These are phyloP conservation scores for Collichthys lucidus DNA, from an alignment of 2,113 vertebrate genomes.

Conservation along the genomic window DNA sequence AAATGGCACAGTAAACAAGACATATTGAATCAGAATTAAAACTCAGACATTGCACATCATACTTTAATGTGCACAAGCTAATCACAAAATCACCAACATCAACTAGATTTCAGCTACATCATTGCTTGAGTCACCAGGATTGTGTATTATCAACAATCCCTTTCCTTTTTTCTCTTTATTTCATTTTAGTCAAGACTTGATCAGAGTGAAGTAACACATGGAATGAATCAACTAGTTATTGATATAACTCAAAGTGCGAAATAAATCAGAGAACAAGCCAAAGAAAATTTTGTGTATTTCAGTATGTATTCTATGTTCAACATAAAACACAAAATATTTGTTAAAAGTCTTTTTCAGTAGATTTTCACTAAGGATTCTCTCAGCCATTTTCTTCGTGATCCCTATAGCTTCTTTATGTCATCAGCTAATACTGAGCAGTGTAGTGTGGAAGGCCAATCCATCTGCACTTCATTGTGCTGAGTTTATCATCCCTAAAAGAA, in stretches of 20 bases:
- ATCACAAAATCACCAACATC: not conserved
- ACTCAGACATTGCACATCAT: conserved; percentile 4
- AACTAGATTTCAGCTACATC: not conserved
- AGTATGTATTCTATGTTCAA: no score
- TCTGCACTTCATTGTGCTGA: not conserved
- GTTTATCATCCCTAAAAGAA: no score
- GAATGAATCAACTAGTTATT: not conserved
- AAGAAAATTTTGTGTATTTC: not conserved
- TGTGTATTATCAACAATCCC: not conserved
- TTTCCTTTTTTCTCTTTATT: not conserved
- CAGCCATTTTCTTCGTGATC: not conserved
- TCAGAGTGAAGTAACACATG: not conserved
- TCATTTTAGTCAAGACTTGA: not conserved
- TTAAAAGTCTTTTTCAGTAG: not conserved
- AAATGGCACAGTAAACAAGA: not conserved
- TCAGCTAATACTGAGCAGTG: not conserved
- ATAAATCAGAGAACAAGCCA: not conserved
- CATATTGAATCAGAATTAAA: conserved; percentile 37
- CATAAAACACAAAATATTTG: not conserved
- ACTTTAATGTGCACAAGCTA: not conserved
- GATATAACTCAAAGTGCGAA: no score
- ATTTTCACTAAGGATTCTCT: not conserved
- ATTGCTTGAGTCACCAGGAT: not conserved
- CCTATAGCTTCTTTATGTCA: not conserved
- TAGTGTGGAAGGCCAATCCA: not conserved